Evolutionary conservation across 2,797 vertebrate genomes (phyloP), one percentile per base, ranked within the genome.

Genomic region (Pseudochromis fuscus): DNA sequence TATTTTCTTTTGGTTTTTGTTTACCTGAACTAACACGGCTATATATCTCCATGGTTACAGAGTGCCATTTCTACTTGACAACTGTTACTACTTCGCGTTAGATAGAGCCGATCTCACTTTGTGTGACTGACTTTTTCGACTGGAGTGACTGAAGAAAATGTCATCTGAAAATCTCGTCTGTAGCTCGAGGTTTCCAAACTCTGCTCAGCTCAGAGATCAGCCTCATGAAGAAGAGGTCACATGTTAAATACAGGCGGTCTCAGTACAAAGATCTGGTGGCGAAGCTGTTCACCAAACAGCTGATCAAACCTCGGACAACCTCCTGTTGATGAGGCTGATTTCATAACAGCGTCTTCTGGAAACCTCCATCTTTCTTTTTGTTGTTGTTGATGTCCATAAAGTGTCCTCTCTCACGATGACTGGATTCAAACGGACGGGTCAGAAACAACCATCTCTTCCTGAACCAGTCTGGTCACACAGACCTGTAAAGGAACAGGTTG

Each of bases 51-150:
- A 85, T 89, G 82, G 91, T 89, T 89, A 86, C 82, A 46, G 86
- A 90, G 91, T 90, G 90, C 88, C 89, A 89, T 91, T 90, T 92
- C 85, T 91, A 91, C 90, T 83, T 83, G 84, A 92, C 85, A 86
- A 80, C 86, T 90, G 88, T 90, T 91, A 86, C 76, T 83, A 86
- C 87, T 85, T 87, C 89, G 86, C 83, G 28, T 88, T 88, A 86
- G 84, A 49, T 69, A n/a, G 86, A 89, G 87, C 81, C 21, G 77
- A 75, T 83, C 46, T 64, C 1, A 79, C 84, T 88, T 76, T 77
- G 84, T 64, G 82, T 87, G 80, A 30, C 63, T 85, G 87, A 73
- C 60, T 67, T 63, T 79, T 11, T n/a, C n/a, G n/a, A 79, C 46
- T 23, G 11, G 87, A 77, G 38, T 81, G 87, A 79, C 31, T 73